These are phyloP conservation scores for Chironomus tentans DNA, from an alignment of 2,888 invertebrate species.

Conservation along the genomic window DNA sequence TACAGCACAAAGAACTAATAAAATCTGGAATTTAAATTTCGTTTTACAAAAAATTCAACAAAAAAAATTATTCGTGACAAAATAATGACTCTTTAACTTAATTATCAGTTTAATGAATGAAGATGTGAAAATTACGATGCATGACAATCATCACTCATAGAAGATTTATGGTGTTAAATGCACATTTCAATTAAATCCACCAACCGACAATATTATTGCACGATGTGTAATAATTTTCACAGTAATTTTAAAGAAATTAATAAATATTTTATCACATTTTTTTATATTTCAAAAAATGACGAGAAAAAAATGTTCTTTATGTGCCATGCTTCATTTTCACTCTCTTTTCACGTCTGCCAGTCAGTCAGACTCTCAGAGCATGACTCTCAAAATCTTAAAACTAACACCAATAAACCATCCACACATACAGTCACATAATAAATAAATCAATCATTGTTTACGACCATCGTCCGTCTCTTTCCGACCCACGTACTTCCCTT, in stretches of 20 bases:
- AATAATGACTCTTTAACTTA: too few relatives aligned
- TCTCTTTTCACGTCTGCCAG: neutral
- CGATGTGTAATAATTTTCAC: neutral
- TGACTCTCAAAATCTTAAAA: neutral
- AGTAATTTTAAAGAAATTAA: conserved; percentile 13
- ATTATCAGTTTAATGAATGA: too few relatives aligned
- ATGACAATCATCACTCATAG: neutral
- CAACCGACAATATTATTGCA: neutral
- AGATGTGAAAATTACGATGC: neutral
- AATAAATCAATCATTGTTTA: conserved; percentile 27
- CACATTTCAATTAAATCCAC: too few relatives aligned
- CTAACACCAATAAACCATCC: neutral
- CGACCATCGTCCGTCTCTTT: conserved; percentile 6
- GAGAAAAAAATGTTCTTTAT: neutral
- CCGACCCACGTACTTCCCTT: neutral
- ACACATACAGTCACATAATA: neutral
- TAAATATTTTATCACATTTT: conserved; percentile 14
- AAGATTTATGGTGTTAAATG: neutral
- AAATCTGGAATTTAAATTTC: too few relatives aligned
- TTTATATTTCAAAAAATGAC: too few relatives aligned
- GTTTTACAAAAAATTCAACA: too few relatives aligned
- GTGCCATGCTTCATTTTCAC: neutral
- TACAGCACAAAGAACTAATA: too few relatives aligned
- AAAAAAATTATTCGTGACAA: too few relatives aligned
- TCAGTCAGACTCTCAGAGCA: neutral